A percentile compares a stretch with the other conserved stretches of the same genome.
phyloP scores from a whole-genome alignment of 2,888 invertebrate species.

The Lordiphosa andalusiaca region DNA sequence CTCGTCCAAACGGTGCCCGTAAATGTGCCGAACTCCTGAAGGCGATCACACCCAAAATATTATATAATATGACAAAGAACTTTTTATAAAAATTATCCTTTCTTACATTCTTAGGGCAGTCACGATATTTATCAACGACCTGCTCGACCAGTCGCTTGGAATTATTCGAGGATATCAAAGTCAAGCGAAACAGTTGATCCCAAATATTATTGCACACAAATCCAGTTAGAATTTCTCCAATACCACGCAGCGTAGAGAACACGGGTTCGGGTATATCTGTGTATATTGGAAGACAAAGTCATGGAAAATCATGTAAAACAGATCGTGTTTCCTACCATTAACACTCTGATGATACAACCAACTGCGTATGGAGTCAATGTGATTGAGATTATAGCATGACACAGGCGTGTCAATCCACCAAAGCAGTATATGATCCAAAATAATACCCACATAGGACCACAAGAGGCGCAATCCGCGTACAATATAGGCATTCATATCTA shows the following conservation, averaged over 20 bases:
- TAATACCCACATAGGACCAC: slow-evolving; percentile 91
- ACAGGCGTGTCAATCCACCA: slow-evolving; percentile 91
- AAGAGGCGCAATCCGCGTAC: slow-evolving; percentile 80
- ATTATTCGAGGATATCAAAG: slow-evolving; percentile 72
- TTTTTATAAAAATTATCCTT: not conserved
- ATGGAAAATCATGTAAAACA: too few species aligned
- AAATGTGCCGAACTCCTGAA: slow-evolving; percentile 72
- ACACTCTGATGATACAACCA: slow-evolving; percentile 71
- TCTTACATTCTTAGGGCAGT: slow-evolving; percentile 61
- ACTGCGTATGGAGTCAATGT: slow-evolving; percentile 76
- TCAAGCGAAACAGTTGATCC: slow-evolving; percentile 84
- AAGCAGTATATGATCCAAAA: slow-evolving; percentile 89
- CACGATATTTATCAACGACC: slow-evolving; percentile 60
- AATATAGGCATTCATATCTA: slow-evolving; percentile 71
- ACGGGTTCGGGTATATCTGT: slow-evolving; percentile 86
- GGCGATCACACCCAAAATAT: not conserved
- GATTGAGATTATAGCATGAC: slow-evolving; percentile 81
- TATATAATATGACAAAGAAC: not conserved
- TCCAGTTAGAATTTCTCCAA: slow-evolving; percentile 89
- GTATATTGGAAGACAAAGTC: too few species aligned
- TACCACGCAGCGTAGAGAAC: slow-evolving; percentile 86
- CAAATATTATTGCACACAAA: slow-evolving; percentile 90
- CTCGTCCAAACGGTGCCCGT: slow-evolving; percentile 78
- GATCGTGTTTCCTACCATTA: slow-evolving; percentile 52
- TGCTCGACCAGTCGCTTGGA: slow-evolving; percentile 53